Base-by-base conservation (phyloP, 1,140 invertebrate species). In the Meloidogyne chitwoodi region DNA sequence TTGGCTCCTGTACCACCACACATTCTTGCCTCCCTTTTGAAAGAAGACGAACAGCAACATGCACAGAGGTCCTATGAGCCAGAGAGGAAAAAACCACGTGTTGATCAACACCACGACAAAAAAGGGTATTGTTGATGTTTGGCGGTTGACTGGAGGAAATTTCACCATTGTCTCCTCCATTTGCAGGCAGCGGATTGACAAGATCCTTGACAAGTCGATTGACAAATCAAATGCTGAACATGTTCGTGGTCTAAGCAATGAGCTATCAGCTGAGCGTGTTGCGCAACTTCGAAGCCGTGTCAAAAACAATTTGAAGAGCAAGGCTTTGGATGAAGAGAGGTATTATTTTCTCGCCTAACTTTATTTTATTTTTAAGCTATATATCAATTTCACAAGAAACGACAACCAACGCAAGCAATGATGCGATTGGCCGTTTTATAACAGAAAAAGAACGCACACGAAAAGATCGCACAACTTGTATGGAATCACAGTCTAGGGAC, bases 281-380 rank as follows among this genome's bases (percentile, higher is more conserved):
- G 79, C 79, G 3, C 74, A 76, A 26, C 38, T 82, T n/a, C 48
- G 79, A 70, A 74, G 44, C 16, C 67, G 67, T 41, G 82, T 84
- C 6, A 80, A 82, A 62, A 84, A 84, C 56, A 84, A 83, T 56
- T n/a, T 69, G 6, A 81, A 83, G 48, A 63, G 81, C 34, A 78
- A 78, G 19, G 41, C 77, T 11, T 44, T 78, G 12, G 77, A 80
- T 12, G 77, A 78, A 4, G 77, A 78, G 8, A 67, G 76, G 77
- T 78, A 38, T 26, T 68, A 6, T 65, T 6, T 65, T 31, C 5
- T 65, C n/a, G 6, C n/a, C 8, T 68, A 22, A 41, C 16, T 11
- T 16, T n/a, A 16, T 64, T 4, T n/a, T 14, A 26, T 26, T 79
- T 6, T 56, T 76, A 69, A 26, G 19, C 38, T 56, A 24, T 26